Evolutionary conservation across 1,140 invertebrate genomes (phyloP).

Genomic region (Atta texana): DNA sequence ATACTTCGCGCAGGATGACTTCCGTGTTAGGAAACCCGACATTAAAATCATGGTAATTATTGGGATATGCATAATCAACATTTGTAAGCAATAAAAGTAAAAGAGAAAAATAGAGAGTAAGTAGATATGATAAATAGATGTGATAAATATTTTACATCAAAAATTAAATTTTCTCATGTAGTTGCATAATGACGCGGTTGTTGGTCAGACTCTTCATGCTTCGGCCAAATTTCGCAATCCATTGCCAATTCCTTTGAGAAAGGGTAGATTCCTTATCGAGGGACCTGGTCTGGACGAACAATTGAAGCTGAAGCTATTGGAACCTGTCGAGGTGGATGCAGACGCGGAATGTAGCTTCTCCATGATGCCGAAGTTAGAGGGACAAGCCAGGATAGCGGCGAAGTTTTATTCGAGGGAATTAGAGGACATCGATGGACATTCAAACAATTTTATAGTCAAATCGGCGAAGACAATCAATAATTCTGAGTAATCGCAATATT

Average conservation of each 20-base stretch:
- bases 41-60: slow-evolving; percentile 91
- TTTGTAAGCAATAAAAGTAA: slow-evolving; percentile 6
- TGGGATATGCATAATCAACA: not conserved
- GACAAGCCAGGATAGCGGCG: slow-evolving; percentile 91
- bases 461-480: slow-evolving; percentile 1
- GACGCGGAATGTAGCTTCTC: slow-evolving; percentile 90
- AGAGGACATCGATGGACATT: slow-evolving; percentile 92
- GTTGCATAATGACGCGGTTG: slow-evolving; percentile 87
- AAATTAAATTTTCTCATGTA: slow-evolving; percentile 65
- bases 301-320: slow-evolving; percentile 89
- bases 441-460: slow-evolving; percentile 87
- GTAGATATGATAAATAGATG: not conserved
- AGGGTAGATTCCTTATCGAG: slow-evolving; percentile 92
- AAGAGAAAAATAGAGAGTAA: not conserved
- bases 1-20: slow-evolving; percentile 96
- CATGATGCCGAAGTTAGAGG: slow-evolving; percentile 90
- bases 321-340: slow-evolving; percentile 88
- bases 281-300: slow-evolving; percentile 92
- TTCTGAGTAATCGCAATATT: slow-evolving; percentile 44
- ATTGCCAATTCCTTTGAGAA: slow-evolving; percentile 91
- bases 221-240: slow-evolving; percentile 93
- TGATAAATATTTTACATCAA: not conserved
- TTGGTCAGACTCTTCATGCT: slow-evolving; percentile 89
- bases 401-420: slow-evolving; percentile 94
- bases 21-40: slow-evolving; percentile 95